Base-by-base conservation (phyloP, 1,140 invertebrate genomes). In the Rhopalosiphum padi region DNA sequence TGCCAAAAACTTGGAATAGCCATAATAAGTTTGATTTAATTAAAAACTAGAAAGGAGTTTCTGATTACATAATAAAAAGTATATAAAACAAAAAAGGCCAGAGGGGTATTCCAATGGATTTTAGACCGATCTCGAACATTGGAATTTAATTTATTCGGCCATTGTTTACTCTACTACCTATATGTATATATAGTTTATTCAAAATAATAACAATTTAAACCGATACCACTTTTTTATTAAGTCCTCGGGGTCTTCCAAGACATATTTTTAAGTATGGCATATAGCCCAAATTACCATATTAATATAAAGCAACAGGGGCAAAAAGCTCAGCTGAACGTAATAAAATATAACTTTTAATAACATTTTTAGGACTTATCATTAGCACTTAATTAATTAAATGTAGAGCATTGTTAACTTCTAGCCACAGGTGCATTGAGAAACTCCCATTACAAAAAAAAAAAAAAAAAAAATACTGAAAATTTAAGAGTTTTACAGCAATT, bases 151-250 rank as follows among this genome's bases (percentile, higher is more conserved):
- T 88, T 88, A 48, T 23, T 51, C 85, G 15, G 5, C 1, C 25
- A 41, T 41, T 23, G n/a, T 53, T 88, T 88, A 51, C 46, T 37
- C n/a, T 51, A 88, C 60, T 77, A 35, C 5, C 60, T 68, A 68
- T 41, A 82, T 82, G 46, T 46, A 22, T 43, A 11, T 30, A 87
- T 48, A 4, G 15, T 35, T 5, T 53, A 53, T 77, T 77, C 8
- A 35, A 53, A 88, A 51, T 88, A 88, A 53, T 35, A 88, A 88
- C 48, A 53, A 53, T 90, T 90, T 68, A 30, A 60, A 90, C 9
- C 35, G 48, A 90, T 60, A 23, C 37, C 25, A 90, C 25, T 37
- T 68, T 90, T 90, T 68, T 60, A 90, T 90, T 68, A 37, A 11
- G 22, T 18, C 18, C 55, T 68, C 55, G 37, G 37, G 89, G 37